Evolutionary conservation across 2,113 vertebrate genomes (phyloP).

Genomic region (Peromyscus maniculatus): DNA sequence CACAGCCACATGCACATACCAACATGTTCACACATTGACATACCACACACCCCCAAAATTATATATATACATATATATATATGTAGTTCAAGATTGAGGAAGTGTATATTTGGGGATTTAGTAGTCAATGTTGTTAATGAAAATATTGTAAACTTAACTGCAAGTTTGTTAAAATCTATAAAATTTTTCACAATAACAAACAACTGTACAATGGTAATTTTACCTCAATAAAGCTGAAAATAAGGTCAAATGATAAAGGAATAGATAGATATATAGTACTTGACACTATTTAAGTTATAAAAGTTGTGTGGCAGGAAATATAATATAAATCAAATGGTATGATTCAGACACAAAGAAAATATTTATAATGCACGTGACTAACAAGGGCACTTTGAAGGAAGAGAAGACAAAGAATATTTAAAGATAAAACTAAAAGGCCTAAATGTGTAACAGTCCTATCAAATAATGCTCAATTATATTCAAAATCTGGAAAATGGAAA

Average conservation of each 20-base stretch:
- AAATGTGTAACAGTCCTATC: neutral
- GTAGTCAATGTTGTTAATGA: neutral
- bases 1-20: neutral
- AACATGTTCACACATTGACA: neutral
- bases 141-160: neutral
- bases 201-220: neutral
- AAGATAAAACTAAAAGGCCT: neutral
- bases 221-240: neutral
- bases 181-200: neutral
- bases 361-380: neutral
- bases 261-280: neutral
- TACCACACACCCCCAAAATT: neutral
- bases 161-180: neutral
- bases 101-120: neutral
- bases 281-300: neutral
- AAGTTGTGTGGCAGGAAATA: neutral
- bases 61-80: neutral
- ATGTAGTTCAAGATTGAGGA: neutral
- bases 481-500: conserved; percentile 27
- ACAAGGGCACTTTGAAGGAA: neutral
- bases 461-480: neutral
- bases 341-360: neutral
- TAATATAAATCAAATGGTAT: neutral
- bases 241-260: conserved; percentile 39
- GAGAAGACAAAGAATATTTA: neutral